Conservation (phyloP, 92 coral and sea anemone genomes). For the Actinostola sp. region DNA sequence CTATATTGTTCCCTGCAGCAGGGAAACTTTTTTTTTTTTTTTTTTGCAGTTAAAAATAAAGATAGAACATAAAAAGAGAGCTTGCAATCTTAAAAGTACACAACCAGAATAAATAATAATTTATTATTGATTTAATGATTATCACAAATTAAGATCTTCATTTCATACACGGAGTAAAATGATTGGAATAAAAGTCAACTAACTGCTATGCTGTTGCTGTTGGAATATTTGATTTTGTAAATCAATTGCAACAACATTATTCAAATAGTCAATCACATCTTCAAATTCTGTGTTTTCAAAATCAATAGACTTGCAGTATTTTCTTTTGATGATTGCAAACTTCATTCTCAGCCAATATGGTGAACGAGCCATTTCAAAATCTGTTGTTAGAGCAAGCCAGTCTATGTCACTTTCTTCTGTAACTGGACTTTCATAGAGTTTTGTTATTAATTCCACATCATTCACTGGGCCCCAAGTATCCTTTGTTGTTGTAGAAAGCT, state of each 20-base stretch:
- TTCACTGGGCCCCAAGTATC: conserved; percentile 2
- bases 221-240: neutral
- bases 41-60: no score
- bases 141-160: no score
- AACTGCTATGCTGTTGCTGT: no score
- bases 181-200: no score
- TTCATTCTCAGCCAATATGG: conserved; percentile 1
- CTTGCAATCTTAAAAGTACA: no score
- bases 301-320: neutral
- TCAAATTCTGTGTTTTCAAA: conserved; percentile 19
- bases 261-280: conserved; percentile 18
- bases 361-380: conserved; percentile 20
- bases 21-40: no score
- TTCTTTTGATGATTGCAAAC: neutral
- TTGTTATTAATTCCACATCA: conserved; percentile 12
- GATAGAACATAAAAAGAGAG: no score
- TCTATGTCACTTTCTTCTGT: conserved; percentile 17
- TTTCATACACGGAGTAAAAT: no score
- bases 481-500: neutral
- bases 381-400: neutral
- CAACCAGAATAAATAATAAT: no score
- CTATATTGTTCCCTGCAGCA: no score
- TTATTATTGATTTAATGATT: no score
- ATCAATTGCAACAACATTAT: neutral
- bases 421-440: conserved; percentile 8